Conservation (phyloP, 2,888 invertebrate genomes). For the Ectropis crepuscularia region DNA sequence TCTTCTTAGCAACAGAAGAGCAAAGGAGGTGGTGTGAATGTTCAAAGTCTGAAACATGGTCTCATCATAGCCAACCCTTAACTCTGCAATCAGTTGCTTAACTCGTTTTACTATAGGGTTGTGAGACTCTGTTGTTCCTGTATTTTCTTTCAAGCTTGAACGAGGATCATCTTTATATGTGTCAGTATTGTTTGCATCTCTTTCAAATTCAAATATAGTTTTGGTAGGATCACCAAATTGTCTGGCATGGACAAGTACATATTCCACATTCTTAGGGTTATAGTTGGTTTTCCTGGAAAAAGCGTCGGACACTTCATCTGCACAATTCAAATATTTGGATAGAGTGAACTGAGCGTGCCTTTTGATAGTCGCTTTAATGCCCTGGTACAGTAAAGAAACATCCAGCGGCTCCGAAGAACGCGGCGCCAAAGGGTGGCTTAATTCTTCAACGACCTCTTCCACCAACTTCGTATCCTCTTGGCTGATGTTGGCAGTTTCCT, state of each 20-base stretch:
- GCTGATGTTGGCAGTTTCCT: background rate
- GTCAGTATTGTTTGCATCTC: background rate
- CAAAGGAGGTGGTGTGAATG: background rate
- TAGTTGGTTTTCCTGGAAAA: background rate
- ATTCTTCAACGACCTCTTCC: background rate
- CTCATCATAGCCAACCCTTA: slow-evolving; percentile 3
- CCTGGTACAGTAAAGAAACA: background rate
- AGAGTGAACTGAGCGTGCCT: background rate
- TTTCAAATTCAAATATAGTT: slow-evolving; percentile 1
- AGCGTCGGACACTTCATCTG: background rate
- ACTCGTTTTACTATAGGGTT: background rate
- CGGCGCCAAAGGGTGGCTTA: background rate
- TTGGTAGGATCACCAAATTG: slow-evolving; percentile 3
- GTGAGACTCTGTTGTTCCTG: too few relatives aligned
- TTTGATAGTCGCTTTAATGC: background rate
- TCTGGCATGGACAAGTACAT: slow-evolving; percentile 1
- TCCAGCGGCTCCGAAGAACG: background rate
- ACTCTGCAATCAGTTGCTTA: background rate
- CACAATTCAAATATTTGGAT: slow-evolving; percentile 3
- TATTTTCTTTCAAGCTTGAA: too few relatives aligned
- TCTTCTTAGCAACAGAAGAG: slow-evolving; percentile 2
- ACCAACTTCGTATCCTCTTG: slow-evolving; percentile 1
- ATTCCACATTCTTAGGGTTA: background rate
- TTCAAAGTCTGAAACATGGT: slow-evolving; percentile 3
- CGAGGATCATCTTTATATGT: too few relatives aligned